These are phyloP conservation scores for Drosophila bunnanda DNA, from an alignment of 2,888 invertebrate species.

Conservation along the genomic window DNA sequence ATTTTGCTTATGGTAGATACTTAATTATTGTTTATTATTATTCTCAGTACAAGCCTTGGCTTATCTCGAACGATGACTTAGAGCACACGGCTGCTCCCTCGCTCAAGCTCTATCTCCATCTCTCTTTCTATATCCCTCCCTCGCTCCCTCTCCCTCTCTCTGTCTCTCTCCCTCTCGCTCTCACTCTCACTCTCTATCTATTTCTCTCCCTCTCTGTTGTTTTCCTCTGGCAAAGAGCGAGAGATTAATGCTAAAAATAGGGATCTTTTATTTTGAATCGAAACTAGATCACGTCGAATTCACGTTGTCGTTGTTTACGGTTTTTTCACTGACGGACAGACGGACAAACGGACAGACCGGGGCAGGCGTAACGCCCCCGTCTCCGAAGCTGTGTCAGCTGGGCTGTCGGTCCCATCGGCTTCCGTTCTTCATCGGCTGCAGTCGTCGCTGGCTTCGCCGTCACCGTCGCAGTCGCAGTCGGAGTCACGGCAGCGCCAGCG, in stretches of 20 bases:
- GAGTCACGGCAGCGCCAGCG: slow-evolving; percentile 40
- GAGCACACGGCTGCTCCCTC: slow-evolving; percentile 11
- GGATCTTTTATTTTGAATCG: slow-evolving; percentile 73
- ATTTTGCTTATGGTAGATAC: not conserved
- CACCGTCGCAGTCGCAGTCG: slow-evolving; percentile 9
- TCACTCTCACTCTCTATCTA: slow-evolving; percentile 1
- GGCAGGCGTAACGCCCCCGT: slow-evolving; percentile 53
- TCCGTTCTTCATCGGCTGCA: slow-evolving; percentile 69
- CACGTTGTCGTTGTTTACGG: slow-evolving; percentile 77
- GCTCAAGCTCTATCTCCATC: not conserved
- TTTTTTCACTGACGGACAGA: slow-evolving; percentile 48
- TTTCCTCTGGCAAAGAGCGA: slow-evolving; percentile 38
- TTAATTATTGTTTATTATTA: slow-evolving; percentile 3
- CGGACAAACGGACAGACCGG: slow-evolving; percentile 13
- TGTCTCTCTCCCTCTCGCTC: not conserved
- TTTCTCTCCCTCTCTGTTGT: slow-evolving; percentile 22
- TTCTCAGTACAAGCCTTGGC: slow-evolving; percentile 25
- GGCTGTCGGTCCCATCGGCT: slow-evolving; percentile 48
- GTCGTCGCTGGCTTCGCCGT: not conserved
- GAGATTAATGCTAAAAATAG: slow-evolving; percentile 79
- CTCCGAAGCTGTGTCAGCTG: slow-evolving; percentile 21
- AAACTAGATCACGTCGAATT: slow-evolving; percentile 81
- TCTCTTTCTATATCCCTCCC: not conserved
- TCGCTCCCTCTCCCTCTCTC: not conserved
- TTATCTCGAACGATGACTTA: slow-evolving; percentile 32